Conservation (phyloP, 2,113 vertebrate genomes). For the Burhinus oedicnemus region DNA sequence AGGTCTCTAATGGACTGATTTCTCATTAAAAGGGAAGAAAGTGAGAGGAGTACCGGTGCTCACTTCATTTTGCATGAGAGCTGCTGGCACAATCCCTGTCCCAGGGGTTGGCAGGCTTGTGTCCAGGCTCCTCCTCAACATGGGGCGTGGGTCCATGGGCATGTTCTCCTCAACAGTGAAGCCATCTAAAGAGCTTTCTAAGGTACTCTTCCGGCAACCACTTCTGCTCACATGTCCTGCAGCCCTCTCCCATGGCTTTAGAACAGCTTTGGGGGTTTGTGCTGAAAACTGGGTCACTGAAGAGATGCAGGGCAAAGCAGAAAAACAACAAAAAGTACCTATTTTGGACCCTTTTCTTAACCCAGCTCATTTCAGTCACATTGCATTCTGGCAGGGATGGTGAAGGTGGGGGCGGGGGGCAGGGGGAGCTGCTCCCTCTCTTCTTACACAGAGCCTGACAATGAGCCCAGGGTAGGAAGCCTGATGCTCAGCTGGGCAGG, state of each 20-base stretch:
- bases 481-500: not conserved
- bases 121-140: not conserved
- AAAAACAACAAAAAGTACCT: not conserved
- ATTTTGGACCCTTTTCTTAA: not conserved
- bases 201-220: not conserved
- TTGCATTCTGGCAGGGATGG: not conserved
- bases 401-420: not conserved
- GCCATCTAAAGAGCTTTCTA: not conserved
- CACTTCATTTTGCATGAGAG: not conserved
- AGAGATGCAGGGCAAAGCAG: not conserved
- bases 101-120: not conserved
- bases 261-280: not conserved
- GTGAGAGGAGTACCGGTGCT: not conserved
- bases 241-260: not conserved
- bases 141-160: not conserved
- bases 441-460: not conserved
- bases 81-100: not conserved
- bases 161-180: not conserved
- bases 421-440: not conserved
- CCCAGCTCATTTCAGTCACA: not conserved
- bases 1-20: not conserved
- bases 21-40: not conserved
- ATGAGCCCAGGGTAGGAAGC: not conserved
- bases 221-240: not conserved
- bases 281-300: not conserved